Base-by-base conservation (phyloP, 2,797 vertebrate species). In the Acestrorhynchus altus region DNA sequence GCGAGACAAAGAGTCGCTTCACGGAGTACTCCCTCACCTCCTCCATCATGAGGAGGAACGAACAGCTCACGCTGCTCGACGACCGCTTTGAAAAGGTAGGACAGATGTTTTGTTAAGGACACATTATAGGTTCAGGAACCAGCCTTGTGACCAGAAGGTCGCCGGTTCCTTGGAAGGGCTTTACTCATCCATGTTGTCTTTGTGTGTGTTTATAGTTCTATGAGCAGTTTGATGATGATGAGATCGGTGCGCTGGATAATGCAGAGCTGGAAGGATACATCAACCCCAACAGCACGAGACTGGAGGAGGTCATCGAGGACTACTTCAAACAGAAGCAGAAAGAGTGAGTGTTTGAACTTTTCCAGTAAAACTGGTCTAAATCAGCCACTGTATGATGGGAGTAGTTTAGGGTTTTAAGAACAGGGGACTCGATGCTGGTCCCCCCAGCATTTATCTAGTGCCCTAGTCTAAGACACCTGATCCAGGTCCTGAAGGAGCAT, bases 211-310 rank as follows among this genome's bases (percentile, higher is more conserved):
- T 39, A 74, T 80, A 99, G 98, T 98, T 99, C 86, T 99, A 91
- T 56, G 95, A 98, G 59, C 97, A 98, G 81, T 99, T 98, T 85
- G 97, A 98, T 7, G 96, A 98, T 10, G 96, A 96, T 77, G 98
- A 99, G 90, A 98, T 99, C 40, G 98, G 98, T 61, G 94, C 98
- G 5, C 89, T 99, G 90, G 98, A 99, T 89, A 96, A 98, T 8
- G 90, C 94, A 0, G 98, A 99, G 85, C 88, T 99, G 85, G 98
- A 99, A 88, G 98, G 98, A 13, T 95, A 91, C 83, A 96, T 99
- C 77, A 87, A 92, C 54, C 92, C 94, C 0, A 92, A 95, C 90
- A 98, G 96, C 74, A 78, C 20, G 49, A 94, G 98, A 0, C 84
- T 99, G 80, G 91, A 96, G 22, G 95, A 97, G 76, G 91, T 98